Base-by-base conservation (phyloP, 2,113 vertebrate genomes). In the Harpagus bidentatus region DNA sequence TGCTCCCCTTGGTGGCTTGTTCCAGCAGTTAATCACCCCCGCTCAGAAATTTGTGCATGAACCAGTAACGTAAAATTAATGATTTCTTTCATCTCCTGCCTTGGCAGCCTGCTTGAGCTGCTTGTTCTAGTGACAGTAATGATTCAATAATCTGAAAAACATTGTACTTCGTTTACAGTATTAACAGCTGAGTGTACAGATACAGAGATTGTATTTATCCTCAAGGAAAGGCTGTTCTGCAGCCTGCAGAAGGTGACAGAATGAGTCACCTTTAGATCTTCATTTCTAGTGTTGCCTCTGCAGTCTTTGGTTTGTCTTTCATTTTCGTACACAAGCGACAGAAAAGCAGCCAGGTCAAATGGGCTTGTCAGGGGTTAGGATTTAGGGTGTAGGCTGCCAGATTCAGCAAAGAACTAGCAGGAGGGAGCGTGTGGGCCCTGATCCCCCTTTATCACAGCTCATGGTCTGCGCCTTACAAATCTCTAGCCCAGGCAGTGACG, bases 141-240 rank as follows among this genome's bases (percentile, higher is more conserved):
- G 93, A 93, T 93, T 89, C 85, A 93, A 48, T 85, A 85, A 85
- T 71, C 85, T 83, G 78, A 85, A 82, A 95, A 93, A 70, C 87
- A 70, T 21, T 65, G 82, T 85, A 62, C 36, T 80, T 82, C 4
- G 0, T 92, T 96, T 95, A 79, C 90, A 92, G 26, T 65, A 70
- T 73, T 80, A 96, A 32, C 88, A 95, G 90, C 79, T 83, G 95
- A 90, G 78, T 21, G 45, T 88, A 66, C 66, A 79, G 87, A 85
- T 61, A 43, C 43, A 70, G 85, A 65, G 62, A 88, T 42, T 31
- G 56, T 50, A 76, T 86, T 93, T 77, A 81, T 72, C 59, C 72
- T 70, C 45, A 9, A 55, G 42, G 92, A 96, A 88, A 83, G 43
- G 76, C 55, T 88, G 82, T 17, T 85, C 66, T 76, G 71, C 59